Evolutionary conservation across 2,888 invertebrate genomes (phyloP).

Genomic region (Pollenia angustigena): DNA sequence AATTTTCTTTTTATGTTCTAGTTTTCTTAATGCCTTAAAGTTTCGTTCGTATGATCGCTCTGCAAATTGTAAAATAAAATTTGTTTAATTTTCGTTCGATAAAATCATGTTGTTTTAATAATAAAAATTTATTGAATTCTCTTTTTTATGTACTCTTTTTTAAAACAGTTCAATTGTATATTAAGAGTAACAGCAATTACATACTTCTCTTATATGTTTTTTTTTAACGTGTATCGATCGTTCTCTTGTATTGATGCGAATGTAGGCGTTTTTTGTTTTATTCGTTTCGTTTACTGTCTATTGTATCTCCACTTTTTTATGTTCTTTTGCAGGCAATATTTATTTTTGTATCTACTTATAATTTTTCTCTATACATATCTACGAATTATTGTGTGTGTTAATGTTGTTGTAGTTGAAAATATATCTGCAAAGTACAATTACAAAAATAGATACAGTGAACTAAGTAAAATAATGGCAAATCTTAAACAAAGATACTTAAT

Average conservation of each 20-base stretch:
- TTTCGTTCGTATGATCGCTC: constrained; percentile 72
- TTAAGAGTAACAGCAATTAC: constrained; percentile 17
- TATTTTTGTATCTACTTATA: constrained; percentile 47
- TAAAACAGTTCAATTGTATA: constrained; percentile 14
- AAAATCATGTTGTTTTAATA: constrained; percentile 25
- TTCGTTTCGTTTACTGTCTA: constrained; percentile 39
- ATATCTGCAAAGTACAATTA: constrained; percentile 58
- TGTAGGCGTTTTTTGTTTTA: constrained; percentile 61
- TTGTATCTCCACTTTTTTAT: constrained; percentile 51
- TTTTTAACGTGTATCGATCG: constrained; percentile 6
- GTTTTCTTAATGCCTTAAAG: constrained; percentile 48
- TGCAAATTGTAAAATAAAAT: constrained; percentile 62
- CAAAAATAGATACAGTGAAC: constrained; percentile 54
- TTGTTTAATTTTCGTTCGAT: constrained; percentile 62
- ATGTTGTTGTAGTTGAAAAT: constrained; percentile 50
- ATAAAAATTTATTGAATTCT: not conserved
- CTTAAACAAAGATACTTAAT: too few species aligned
- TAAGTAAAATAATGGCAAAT: constrained; percentile 20
- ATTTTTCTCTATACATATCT: constrained; percentile 21
- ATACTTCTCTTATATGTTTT: constrained; percentile 15
- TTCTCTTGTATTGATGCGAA: constrained; percentile 39
- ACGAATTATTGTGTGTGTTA: constrained; percentile 20
- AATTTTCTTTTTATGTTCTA: constrained; percentile 31
- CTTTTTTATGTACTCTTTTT: constrained; percentile 19
- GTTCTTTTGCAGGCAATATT: constrained; percentile 49